phyloP scores from a whole-genome alignment of 1,140 invertebrate species.

The Aphidius gifuensis region DNA sequence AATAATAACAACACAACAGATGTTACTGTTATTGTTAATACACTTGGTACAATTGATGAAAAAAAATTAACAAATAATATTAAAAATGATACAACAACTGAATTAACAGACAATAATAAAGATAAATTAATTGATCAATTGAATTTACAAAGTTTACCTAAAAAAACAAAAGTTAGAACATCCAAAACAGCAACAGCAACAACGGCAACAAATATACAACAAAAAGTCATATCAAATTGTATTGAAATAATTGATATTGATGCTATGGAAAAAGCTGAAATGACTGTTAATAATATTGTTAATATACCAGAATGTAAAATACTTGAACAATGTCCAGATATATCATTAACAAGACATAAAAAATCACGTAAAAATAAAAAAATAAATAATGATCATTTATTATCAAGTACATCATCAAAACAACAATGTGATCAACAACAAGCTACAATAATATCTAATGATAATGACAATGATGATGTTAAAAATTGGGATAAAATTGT shows the following conservation, averaged over 20 bases:
- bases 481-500: not conserved
- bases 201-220: conserved; percentile 1
- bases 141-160: conserved; percentile 28
- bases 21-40: conserved; percentile 35
- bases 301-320: conserved; percentile 38
- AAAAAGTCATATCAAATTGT: conserved; percentile 19
- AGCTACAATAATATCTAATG: not conserved
- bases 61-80: conserved; percentile 27
- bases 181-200: conserved; percentile 9
- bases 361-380: conserved; percentile 32
- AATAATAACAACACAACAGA: conserved; percentile 16
- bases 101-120: not conserved
- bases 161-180: conserved; percentile 26
- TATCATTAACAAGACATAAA: conserved; percentile 19
- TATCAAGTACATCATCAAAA: not conserved
- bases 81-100: no score
- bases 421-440: not conserved
- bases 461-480: not conserved
- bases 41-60: conserved; percentile 18
- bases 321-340: conserved; percentile 18
- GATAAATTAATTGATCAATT: conserved; percentile 13
- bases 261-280: conserved; percentile 39
- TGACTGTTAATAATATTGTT: conserved; percentile 18
- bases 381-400: not conserved
- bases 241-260: conserved; percentile 51